Evolutionary conservation across 2,888 invertebrate species (phyloP), one percentile per base, ranked within the genome.

Genomic region (Ectemnius cavifrons): DNA sequence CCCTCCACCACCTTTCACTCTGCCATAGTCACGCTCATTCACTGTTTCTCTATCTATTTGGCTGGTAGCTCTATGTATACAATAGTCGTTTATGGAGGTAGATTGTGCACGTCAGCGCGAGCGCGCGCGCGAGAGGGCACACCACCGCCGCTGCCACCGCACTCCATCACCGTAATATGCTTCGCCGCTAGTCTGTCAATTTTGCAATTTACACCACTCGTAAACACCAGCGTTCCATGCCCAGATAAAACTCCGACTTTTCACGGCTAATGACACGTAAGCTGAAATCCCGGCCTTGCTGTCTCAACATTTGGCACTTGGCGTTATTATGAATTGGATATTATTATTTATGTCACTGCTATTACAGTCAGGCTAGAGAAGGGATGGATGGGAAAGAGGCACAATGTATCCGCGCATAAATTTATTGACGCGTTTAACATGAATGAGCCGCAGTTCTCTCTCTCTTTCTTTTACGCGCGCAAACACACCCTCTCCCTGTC

Each of bases 121-220:
- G 76, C 78, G 76, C 77, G 78, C 77, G 37, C 37, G 78, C 78
- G 28, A 4, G 81, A 76, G 78, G 59, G 69, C 77, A 57, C 16
- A 14, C 52, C 56, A 71, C 73, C 68, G 77, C 68, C 56, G 72
- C 73, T 66, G 77, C 68, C 72, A 70, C 73, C 64, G 70, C 76
- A 75, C 81, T 81, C 77, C 73, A 78, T 80, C 80, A 72, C 77
- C 71, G 77, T 79, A 83, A 82, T 83, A 84, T 73, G 80, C 73
- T 77, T 71, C 79, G 72, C 73, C 72, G 81, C 78, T 81, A 62
- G 76, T 71, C 75, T 78, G 83, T 83, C 83, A 83, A 83, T 83
- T 83, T 81, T 75, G 79, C 73, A 78, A 77, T 78, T 72, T 71
- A 73, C 74, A 78, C 37, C 8, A 37, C 69, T 75, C 71, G 75